These are phyloP conservation scores for Ophion slaviceki DNA, from an alignment of 2,888 invertebrate species.

Conservation along the genomic window DNA sequence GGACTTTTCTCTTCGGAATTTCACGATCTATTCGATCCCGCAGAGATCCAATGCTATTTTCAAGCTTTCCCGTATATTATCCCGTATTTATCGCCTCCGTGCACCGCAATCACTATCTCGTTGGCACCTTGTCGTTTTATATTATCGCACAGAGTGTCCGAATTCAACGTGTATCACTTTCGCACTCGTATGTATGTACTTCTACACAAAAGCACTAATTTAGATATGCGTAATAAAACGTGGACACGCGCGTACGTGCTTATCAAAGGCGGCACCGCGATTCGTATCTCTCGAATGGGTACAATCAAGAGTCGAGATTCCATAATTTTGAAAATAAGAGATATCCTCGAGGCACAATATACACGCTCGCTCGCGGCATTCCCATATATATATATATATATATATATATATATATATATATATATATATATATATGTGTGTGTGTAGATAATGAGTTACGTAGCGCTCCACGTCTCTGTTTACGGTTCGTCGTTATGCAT, in stretches of 20 bases:
- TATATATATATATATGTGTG: too few relatives aligned
- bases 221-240: too few relatives aligned
- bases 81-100: slow-evolving; percentile 59
- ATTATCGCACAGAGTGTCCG: slow-evolving; percentile 17
- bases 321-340: slow-evolving; percentile 72
- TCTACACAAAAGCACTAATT: slow-evolving; percentile 69
- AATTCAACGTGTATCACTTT: slow-evolving; percentile 46
- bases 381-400: background rate
- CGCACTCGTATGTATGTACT: slow-evolving; percentile 9
- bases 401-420: too few relatives aligned
- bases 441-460: background rate
- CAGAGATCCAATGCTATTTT: too few relatives aligned
- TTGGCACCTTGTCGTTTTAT: slow-evolving; percentile 50
- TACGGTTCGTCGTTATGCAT: slow-evolving; percentile 68
- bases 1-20: too few relatives aligned
- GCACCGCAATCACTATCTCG: slow-evolving; percentile 65
- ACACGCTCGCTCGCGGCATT: background rate
- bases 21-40: too few relatives aligned
- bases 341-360: slow-evolving; percentile 73
- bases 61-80: too few relatives aligned
- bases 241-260: too few relatives aligned
- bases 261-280: too few relatives aligned
- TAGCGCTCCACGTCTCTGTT: slow-evolving; percentile 47
- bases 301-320: too few relatives aligned
- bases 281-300: too few relatives aligned